Conservation (phyloP, 2,113 vertebrate species). For the Crocuta crocuta region DNA sequence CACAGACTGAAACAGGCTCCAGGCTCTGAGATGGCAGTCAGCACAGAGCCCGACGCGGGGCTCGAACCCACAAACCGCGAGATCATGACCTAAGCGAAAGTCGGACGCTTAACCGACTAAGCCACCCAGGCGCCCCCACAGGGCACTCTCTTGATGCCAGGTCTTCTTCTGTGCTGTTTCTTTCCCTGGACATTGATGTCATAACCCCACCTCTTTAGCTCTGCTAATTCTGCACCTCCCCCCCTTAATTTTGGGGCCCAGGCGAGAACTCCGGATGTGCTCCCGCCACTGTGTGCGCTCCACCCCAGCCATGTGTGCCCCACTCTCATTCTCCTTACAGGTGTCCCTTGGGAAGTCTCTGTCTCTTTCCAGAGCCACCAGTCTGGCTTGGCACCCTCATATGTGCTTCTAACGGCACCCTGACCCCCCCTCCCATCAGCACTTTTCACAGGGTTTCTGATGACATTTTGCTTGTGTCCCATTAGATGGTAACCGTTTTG, state of each 20-base stretch:
- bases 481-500: background rate
- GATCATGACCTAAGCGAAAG: no score
- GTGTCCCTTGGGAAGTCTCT: background rate
- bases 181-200: background rate
- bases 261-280: background rate
- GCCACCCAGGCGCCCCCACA: background rate
- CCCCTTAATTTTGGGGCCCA: background rate
- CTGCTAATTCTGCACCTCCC: background rate
- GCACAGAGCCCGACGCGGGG: no score
- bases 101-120: no score
- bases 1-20: no score
- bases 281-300: accelerated
- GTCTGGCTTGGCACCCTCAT: background rate
- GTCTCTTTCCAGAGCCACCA: background rate
- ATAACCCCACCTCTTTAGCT: background rate
- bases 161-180: background rate
- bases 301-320: background rate
- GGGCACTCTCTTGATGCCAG: background rate
- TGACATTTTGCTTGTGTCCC: background rate
- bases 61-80: no score
- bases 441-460: background rate
- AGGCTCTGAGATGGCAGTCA: no score
- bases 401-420: background rate
- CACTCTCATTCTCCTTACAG: background rate
- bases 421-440: background rate